A percentile compares a stretch with the other conserved stretches of the same genome.
phyloP scores from a whole-genome alignment of 1,140 invertebrate species.

The Drosophila littoralis region DNA sequence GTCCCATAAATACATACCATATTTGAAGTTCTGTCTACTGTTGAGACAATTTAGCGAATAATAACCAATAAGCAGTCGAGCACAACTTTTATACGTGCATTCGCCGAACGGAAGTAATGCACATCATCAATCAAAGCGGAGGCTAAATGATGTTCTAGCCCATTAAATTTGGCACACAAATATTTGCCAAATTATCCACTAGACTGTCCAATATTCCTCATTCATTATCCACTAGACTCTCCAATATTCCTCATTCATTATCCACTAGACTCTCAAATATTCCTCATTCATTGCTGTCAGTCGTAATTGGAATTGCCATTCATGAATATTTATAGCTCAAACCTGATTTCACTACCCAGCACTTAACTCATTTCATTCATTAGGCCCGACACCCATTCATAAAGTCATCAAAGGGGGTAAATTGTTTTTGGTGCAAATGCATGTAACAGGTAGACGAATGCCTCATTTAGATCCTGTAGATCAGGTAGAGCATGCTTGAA shows the following conservation, averaged over 20 bases:
- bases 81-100: conserved; percentile 65
- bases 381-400: conserved; percentile 4
- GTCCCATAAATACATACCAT: conserved; percentile 1
- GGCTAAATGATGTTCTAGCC: conserved; percentile 38
- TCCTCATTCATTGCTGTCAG: conserved; percentile 35
- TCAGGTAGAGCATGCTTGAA: too few relatives aligned
- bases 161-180: conserved; percentile 31
- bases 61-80: conserved; percentile 35
- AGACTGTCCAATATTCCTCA: not conserved
- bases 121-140: conserved; percentile 68
- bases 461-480: too few relatives aligned
- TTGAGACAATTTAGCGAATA: conserved; percentile 61
- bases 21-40: conserved; percentile 60
- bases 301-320: conserved; percentile 12
- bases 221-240: not conserved
- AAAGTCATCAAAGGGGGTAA: not conserved
- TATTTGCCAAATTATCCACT: conserved; percentile 57
- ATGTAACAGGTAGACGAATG: too few relatives aligned
- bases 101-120: conserved; percentile 65
- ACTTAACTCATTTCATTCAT: conserved; percentile 1
- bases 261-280: not conserved
- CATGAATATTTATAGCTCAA: conserved; percentile 41
- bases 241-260: too few relatives aligned
- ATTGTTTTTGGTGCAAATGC: too few relatives aligned
- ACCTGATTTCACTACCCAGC: conserved; percentile 31